These are phyloP conservation scores for Microcebus lehilahytsara DNA, from an alignment of 2,113 vertebrate species.

Conservation along the genomic window DNA sequence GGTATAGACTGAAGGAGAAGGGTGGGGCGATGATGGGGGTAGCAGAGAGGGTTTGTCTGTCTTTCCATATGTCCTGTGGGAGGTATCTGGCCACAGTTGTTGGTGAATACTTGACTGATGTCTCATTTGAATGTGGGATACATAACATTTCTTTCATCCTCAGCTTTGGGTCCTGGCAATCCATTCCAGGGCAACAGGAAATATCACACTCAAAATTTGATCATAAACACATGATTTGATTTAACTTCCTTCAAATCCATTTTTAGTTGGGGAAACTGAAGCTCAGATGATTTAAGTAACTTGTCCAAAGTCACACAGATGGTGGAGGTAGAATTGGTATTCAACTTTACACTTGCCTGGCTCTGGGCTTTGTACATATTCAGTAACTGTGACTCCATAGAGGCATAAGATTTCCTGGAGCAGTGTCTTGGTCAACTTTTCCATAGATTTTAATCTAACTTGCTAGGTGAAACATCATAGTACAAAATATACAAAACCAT, in stretches of 20 bases:
- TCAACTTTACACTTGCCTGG: neutral
- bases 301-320: neutral
- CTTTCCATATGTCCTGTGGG: neutral
- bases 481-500: neutral
- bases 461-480: neutral
- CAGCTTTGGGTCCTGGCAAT: neutral
- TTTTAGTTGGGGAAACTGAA: neutral
- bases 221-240: neutral
- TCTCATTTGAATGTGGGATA: neutral
- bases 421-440: neutral
- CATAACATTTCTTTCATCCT: neutral
- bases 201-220: neutral
- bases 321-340: neutral
- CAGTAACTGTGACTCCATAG: neutral
- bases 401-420: neutral
- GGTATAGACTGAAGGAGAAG: neutral
- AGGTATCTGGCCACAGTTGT: neutral
- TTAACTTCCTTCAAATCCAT: neutral
- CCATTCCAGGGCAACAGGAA: neutral
- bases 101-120: neutral
- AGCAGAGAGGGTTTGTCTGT: neutral
- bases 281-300: neutral
- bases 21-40: rapidly evolving
- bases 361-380: neutral
- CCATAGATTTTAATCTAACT: neutral